These are phyloP conservation scores for Alethe diademata DNA, from an alignment of 2,113 vertebrate genomes.

Conservation along the genomic window DNA sequence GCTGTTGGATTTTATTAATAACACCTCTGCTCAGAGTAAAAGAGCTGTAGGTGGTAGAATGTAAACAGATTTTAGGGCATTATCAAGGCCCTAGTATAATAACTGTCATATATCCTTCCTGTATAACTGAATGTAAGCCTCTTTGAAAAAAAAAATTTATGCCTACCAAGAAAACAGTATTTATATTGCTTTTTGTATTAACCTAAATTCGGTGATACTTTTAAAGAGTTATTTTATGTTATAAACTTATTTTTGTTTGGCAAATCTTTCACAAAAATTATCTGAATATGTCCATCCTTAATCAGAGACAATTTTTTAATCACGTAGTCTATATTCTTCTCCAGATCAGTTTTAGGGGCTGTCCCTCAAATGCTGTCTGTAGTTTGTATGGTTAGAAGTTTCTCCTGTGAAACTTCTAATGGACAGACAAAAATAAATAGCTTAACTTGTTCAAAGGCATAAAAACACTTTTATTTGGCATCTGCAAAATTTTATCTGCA, in stretches of 20 bases:
- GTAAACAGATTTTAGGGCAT: background rate
- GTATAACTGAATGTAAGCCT: background rate
- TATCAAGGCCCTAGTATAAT: background rate
- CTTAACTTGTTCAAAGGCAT: background rate
- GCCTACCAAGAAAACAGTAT: background rate
- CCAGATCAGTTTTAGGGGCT: background rate
- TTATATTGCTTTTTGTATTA: background rate
- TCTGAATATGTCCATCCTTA: background rate
- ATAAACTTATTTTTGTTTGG: background rate
- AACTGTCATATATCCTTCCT: background rate
- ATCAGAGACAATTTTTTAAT: background rate
- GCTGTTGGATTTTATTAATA: background rate
- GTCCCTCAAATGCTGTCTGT: background rate
- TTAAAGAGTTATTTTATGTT: background rate
- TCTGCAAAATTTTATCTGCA: background rate
- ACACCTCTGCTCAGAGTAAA: background rate
- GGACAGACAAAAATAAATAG: background rate
- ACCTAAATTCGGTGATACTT: background rate
- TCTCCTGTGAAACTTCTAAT: background rate
- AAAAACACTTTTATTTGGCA: background rate
- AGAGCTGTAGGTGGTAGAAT: background rate
- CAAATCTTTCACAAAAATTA: background rate
- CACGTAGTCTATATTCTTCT: fast-evolving
- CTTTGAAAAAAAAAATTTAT: background rate
- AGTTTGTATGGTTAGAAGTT: background rate